These are phyloP conservation scores for Solenopsis fugax DNA, from an alignment of 1,140 invertebrate species.

Conservation along the genomic window DNA sequence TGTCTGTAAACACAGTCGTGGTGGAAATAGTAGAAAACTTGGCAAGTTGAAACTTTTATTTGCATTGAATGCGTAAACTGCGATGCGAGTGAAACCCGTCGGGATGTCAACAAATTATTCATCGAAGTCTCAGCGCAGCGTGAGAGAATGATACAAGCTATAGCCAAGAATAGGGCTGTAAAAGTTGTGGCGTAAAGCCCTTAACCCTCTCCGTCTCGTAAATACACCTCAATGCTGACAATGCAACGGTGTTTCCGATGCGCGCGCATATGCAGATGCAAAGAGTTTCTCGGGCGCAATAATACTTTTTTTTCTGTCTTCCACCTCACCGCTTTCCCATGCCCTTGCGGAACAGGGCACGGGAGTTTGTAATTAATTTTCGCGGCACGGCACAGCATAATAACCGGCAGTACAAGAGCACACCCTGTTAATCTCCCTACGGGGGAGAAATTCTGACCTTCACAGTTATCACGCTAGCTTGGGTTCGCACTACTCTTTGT, in stretches of 20 bases:
- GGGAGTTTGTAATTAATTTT: conserved; percentile 74
- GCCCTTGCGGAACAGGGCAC: conserved; percentile 9
- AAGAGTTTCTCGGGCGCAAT: conserved; percentile 49
- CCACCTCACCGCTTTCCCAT: conserved; percentile 36
- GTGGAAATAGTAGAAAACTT: neutral
- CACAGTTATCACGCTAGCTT: conserved; percentile 50
- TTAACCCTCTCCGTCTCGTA: conserved; percentile 32
- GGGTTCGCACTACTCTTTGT: conserved; percentile 46
- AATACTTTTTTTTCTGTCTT: conserved; percentile 51
- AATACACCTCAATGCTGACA: conserved; percentile 48
- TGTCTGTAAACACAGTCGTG: conserved; percentile 5
- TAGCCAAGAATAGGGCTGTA: conserved; percentile 1
- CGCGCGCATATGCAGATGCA: conserved; percentile 30
- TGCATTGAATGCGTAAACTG: neutral
- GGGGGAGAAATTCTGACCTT: conserved; percentile 71
- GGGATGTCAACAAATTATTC: conserved; percentile 42
- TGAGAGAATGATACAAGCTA: conserved; percentile 27
- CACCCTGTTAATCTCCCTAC: conserved; percentile 66
- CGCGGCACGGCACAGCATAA: conserved; percentile 52
- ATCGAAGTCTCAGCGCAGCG: conserved; percentile 39
- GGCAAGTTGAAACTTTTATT: conserved; percentile 25
- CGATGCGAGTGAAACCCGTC: conserved; percentile 10
- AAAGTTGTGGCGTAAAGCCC: conserved; percentile 20
- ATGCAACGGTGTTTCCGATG: neutral
- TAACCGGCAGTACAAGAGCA: conserved; percentile 55